Evolutionary conservation across 2,888 invertebrate species (phyloP), one percentile per base, ranked within the genome.

Genomic region (Cerastis leucographa): DNA sequence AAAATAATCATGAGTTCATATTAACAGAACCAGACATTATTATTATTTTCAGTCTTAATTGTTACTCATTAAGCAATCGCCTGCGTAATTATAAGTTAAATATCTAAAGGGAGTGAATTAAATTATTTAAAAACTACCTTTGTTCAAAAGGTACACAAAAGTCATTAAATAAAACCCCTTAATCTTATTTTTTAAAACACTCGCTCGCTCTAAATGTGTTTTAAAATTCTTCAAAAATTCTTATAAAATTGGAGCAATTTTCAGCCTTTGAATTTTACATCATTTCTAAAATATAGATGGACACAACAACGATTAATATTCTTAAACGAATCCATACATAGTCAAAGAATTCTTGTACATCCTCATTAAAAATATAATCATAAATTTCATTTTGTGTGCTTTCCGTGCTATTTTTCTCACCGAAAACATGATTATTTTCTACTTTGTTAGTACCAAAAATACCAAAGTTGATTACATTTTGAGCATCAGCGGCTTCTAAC

Each of bases 201-300:
- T 61, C 68, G 25, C 29, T 54, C 46, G 25, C n/a, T 54, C 46
- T 51, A 51, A 61, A 70, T 25, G 25, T 42, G 8, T 61, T 69
- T 67, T 25, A 62, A 65, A 56, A 22, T 17, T 25, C 6, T 42
- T 35, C 22, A 25, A 74, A 59, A 76, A 29, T 29, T 17, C 7
- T 40, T 46, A 5, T 8, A 68, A 62, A 49, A 22, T 59, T n/a
- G 2, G 9, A 59, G 12, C 51, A 56, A 25, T 49, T 44, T 62
- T 74, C 51, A 70, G 51, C 14, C n/a, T 71, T 12, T 19, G 0
- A 59, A 35, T 25, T 12, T 92, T 92, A 96, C 94, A 96, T 90
- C 96, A 96, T 96, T 89, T 96, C 96, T 84, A 96, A 91, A 84
- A 96, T 89, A 79, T 96, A 96, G 72, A 96, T 94, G 14, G 96